Conservation (phyloP, 35 echinoderm and acorn worm genomes). For the Stichopus chloronotus region DNA sequence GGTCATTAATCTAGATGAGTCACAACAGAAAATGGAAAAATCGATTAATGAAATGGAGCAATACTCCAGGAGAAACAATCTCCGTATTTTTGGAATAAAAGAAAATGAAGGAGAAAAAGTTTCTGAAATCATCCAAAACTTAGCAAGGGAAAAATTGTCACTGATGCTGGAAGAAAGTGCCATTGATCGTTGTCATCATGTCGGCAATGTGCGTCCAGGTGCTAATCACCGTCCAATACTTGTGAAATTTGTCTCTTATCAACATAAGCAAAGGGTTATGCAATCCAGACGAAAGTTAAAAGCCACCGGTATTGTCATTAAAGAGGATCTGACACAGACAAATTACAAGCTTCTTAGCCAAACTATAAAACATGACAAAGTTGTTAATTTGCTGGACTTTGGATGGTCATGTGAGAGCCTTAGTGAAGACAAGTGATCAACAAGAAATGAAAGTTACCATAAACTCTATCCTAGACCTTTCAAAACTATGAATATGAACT, state of each 20-base stretch:
- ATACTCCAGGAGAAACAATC: slow-evolving; percentile 37
- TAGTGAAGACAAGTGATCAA: no score
- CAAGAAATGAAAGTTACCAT: no score
- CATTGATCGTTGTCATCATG: slow-evolving; percentile 19
- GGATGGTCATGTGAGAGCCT: no score
- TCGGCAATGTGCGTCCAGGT: slow-evolving; percentile 3
- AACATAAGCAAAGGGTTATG: slow-evolving; percentile 20
- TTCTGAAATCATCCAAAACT: not conserved
- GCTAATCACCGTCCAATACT: not conserved
- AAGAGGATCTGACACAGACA: slow-evolving; percentile 20
- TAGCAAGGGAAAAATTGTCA: slow-evolving; percentile 33
- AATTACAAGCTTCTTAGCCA: slow-evolving; percentile 20
- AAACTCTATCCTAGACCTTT: no score
- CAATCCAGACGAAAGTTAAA: slow-evolving; percentile 24
- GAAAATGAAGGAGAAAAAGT: not conserved
- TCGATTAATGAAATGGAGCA: slow-evolving; percentile 47
- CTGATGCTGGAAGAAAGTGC: not conserved
- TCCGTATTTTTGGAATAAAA: slow-evolving; percentile 33
- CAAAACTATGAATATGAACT: no score
- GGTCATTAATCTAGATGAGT: not conserved
- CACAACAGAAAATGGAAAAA: slow-evolving; percentile 29
- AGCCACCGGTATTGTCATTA: slow-evolving; percentile 29
- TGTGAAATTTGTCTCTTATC: slow-evolving; percentile 27
- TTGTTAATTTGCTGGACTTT: not conserved
- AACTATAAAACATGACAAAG: slow-evolving; percentile 28